Evolutionary conservation across 2,113 vertebrate species (phyloP).

Genomic region (Toxotes jaculatrix): DNA sequence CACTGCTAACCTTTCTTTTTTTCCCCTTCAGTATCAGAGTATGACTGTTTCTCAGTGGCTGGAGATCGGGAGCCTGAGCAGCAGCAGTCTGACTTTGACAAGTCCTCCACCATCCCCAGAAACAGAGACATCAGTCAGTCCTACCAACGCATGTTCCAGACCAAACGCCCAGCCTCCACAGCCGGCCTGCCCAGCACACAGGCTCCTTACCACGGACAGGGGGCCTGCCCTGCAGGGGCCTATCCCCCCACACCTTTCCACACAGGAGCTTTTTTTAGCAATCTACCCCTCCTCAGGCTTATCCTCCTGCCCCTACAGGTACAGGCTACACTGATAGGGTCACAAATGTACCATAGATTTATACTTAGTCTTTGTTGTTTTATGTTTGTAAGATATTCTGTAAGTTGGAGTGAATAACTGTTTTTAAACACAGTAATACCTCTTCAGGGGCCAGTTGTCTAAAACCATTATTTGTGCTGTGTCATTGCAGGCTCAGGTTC

Average conservation of each 20-base stretch:
- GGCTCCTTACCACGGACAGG: conserved; percentile 66
- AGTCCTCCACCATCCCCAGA: conserved; percentile 97
- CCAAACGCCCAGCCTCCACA: conserved; percentile 96
- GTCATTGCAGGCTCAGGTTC: conserved; percentile 53
- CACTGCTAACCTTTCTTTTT: neutral
- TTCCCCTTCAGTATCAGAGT: conserved; percentile 91
- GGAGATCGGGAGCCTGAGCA: conserved; percentile 95
- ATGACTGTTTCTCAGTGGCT: conserved; percentile 97
- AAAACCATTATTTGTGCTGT: neutral
- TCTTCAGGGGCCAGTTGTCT: too few relatives aligned
- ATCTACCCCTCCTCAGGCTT: conserved; percentile 40
- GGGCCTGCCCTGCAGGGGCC: conserved; percentile 50
- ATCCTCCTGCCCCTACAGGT: conserved; percentile 71
- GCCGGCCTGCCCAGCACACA: conserved; percentile 93
- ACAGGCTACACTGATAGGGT: neutral
- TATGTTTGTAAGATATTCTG: neutral
- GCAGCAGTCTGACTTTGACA: conserved; percentile 91
- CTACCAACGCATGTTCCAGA: conserved; percentile 96
- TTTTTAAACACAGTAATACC: neutral
- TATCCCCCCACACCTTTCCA: conserved; percentile 72
- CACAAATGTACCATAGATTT: neutral
- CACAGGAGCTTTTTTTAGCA: conserved; percentile 50
- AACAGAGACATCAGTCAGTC: conserved; percentile 98
- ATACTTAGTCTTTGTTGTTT: neutral
- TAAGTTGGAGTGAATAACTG: neutral